A percentile compares a stretch with the other conserved stretches of the same genome.
These are phyloP conservation scores for Carassius gibelio DNA, from an alignment of 2,113 vertebrate species.

Conservation along the genomic window DNA sequence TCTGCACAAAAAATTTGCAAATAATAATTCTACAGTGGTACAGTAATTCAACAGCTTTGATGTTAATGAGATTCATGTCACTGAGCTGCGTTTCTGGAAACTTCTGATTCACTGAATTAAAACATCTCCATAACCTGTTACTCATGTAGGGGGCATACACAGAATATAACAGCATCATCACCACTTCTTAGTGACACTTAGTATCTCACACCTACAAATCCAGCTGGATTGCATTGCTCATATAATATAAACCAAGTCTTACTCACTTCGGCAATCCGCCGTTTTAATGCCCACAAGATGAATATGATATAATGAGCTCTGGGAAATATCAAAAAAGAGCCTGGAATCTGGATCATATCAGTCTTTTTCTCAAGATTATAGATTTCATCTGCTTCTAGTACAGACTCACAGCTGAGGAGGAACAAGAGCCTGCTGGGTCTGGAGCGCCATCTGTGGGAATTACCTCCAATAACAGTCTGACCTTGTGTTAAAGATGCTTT, in stretches of 20 bases:
- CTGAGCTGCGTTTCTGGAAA: constrained; percentile 31
- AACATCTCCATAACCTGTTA: not conserved
- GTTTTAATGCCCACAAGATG: not conserved
- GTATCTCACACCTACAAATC: not conserved
- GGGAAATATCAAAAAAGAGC: not conserved
- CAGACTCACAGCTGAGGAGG: not conserved
- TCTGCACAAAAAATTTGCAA: too few species aligned
- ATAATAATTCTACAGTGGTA: too few species aligned
- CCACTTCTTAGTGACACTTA: not conserved
- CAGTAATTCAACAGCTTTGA: not conserved
- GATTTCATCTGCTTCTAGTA: not conserved
- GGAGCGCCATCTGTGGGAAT: constrained; percentile 47
- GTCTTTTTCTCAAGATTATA: constrained; percentile 13
- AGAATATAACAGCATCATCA: not conserved
- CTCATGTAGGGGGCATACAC: not conserved
- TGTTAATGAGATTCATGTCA: not conserved
- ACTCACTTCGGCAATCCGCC: constrained; percentile 17
- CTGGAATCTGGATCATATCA: not conserved
- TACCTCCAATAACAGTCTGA: not conserved
- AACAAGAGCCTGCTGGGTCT: not conserved
- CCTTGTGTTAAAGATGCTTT: not conserved
- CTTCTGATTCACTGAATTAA: constrained; percentile 29
- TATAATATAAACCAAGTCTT: constrained; percentile 12
- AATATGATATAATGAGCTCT: constrained; percentile 17
- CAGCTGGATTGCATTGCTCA: not conserved